Conservation (phyloP, 92 coral and sea anemone genomes). For the Bergia puertoricense region DNA sequence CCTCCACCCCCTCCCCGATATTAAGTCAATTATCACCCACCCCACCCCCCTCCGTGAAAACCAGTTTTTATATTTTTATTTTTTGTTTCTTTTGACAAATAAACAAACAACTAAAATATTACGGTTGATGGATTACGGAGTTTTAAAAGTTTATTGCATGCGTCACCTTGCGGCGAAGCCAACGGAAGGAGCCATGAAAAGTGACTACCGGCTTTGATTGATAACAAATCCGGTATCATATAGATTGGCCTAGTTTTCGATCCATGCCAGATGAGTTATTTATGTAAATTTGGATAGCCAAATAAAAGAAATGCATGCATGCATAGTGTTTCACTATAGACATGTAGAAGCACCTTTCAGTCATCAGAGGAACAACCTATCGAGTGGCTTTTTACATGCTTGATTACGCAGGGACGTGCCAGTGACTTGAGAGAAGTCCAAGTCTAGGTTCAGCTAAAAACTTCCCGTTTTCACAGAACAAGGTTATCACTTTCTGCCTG, state of each 20-base stretch:
- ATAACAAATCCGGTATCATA: slow-evolving; percentile 27
- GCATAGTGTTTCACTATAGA: slow-evolving; percentile 14
- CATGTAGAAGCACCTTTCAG: slow-evolving; percentile 10
- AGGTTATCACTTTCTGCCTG: no score
- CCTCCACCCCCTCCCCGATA: no score
- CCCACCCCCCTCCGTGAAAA: background rate
- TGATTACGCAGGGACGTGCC: slow-evolving; percentile 27
- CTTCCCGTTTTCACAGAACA: slow-evolving; percentile 20
- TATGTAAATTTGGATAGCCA: slow-evolving; percentile 21
- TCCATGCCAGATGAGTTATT: slow-evolving; percentile 42
- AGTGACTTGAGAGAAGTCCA: background rate
- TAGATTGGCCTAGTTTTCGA: slow-evolving; percentile 43
- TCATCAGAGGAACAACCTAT: background rate
- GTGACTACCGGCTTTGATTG: slow-evolving; percentile 43
- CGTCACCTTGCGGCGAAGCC: slow-evolving; percentile 17
- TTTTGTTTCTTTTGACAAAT: background rate
- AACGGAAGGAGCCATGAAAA: background rate
- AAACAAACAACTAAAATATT: background rate
- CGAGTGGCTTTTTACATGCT: background rate
- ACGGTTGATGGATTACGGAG: background rate
- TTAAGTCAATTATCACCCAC: no score
- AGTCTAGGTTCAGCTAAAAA: background rate
- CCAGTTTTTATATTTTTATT: background rate
- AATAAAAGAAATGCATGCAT: slow-evolving; percentile 29
- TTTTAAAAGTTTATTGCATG: background rate